A percentile compares a stretch with the other conserved stretches of the same genome.
These are phyloP conservation scores for Nothobranchius kuhntae DNA, from an alignment of 2,113 vertebrate species.

Conservation along the genomic window DNA sequence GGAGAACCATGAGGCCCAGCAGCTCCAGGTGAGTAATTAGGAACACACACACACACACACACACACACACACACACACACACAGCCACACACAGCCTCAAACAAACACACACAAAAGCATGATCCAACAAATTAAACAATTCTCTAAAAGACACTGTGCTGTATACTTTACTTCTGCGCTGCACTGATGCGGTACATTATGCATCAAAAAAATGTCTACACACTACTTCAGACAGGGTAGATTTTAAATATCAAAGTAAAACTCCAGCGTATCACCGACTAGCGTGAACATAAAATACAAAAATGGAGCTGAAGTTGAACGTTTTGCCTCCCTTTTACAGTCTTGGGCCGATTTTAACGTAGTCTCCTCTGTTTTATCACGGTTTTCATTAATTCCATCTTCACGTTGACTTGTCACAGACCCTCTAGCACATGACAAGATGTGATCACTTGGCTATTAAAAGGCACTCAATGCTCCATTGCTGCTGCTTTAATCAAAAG, in stretches of 20 bases:
- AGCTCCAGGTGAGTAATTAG: constrained; percentile 84
- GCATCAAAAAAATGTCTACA: too few species aligned
- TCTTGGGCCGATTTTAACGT: constrained; percentile 23
- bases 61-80: background rate
- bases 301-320: constrained; percentile 42
- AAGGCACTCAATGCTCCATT: constrained; percentile 46
- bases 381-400: constrained; percentile 32
- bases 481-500: constrained; percentile 51
- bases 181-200: too few species aligned
- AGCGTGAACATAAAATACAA: background rate
- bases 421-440: constrained; percentile 33
- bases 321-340: constrained; percentile 35
- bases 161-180: too few species aligned
- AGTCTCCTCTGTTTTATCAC: constrained; percentile 34
- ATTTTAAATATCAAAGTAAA: background rate
- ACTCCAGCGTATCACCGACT: background rate
- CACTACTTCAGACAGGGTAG: too few species aligned
- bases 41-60: background rate
- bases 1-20: constrained; percentile 93
- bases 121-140: background rate
- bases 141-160: too few species aligned
- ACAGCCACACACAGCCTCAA: background rate
- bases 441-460: constrained; percentile 35
- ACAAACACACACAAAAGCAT: background rate
- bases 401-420: constrained; percentile 41